phyloP scores from a whole-genome alignment of 2,113 vertebrate species.

The Odocoileus hemionus region DNA sequence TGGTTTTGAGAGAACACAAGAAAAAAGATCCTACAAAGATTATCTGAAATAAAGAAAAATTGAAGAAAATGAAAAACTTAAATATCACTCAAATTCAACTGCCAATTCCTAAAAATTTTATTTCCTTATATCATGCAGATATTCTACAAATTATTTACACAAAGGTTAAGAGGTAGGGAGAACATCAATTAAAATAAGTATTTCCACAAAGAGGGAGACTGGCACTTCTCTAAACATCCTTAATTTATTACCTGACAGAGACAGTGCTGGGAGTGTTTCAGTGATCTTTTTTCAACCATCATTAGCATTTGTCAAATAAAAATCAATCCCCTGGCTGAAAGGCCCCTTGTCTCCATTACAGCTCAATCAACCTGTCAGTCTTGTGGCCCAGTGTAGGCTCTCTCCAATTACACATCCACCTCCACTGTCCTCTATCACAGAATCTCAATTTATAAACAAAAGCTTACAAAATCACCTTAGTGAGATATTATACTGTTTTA shows the following conservation, averaged over 20 bases:
- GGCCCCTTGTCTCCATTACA: slow-evolving; percentile 41
- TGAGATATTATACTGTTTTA: neutral
- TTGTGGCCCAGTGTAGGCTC: neutral
- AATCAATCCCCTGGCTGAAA: slow-evolving; percentile 41
- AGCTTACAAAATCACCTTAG: neutral
- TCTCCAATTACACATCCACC: slow-evolving; percentile 18
- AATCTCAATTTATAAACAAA: neutral
- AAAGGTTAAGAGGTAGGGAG: neutral
- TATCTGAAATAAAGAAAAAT: neutral
- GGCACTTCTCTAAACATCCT: neutral
- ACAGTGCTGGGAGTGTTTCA: neutral
- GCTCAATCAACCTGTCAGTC: slow-evolving; percentile 48
- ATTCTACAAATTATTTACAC: neutral
- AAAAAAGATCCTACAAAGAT: neutral
- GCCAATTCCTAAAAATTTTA: neutral
- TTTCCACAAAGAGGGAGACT: neutral
- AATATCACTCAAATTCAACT: neutral
- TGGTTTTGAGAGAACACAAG: neutral
- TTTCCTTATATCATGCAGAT: neutral
- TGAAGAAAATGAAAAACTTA: neutral
- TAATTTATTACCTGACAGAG: slow-evolving; percentile 50
- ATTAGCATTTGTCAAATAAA: slow-evolving; percentile 64
- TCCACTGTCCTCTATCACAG: neutral
- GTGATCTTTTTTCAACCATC: slow-evolving; percentile 2
- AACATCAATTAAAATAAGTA: slow-evolving; percentile 8